phyloP scores from a whole-genome alignment of 2,113 vertebrate genomes.

The Esox niger region DNA sequence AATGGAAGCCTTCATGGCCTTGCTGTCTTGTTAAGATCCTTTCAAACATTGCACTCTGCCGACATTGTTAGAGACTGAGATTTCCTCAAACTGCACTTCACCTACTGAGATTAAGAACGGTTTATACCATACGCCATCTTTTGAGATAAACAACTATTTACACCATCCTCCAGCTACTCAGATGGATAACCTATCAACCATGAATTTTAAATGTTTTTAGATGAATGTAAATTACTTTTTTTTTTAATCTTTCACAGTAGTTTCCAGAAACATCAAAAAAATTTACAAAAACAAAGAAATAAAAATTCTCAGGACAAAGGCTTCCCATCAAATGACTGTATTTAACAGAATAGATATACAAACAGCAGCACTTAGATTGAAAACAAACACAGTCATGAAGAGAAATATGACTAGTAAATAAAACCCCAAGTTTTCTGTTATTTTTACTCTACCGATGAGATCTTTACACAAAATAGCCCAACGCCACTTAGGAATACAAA shows the following conservation, averaged over 20 bases:
- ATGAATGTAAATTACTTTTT: background rate
- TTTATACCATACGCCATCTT: too few relatives aligned
- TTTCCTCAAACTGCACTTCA: too few relatives aligned
- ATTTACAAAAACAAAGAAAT: background rate
- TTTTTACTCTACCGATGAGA: background rate
- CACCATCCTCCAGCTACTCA: too few relatives aligned
- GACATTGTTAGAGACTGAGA: too few relatives aligned
- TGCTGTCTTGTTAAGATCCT: too few relatives aligned
- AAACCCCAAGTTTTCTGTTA: background rate
- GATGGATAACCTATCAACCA: too few relatives aligned
- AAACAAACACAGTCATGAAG: constrained; percentile 38
- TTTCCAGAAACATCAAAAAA: background rate
- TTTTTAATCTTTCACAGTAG: background rate
- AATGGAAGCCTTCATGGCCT: background rate
- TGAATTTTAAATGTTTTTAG: too few relatives aligned
- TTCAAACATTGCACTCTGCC: too few relatives aligned
- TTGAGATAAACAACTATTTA: too few relatives aligned
- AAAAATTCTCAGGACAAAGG: background rate
- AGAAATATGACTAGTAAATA: constrained; percentile 10
- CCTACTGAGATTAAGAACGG: background rate
- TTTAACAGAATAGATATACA: constrained; percentile 45
- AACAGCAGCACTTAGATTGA: constrained; percentile 37
- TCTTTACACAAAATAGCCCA: background rate
- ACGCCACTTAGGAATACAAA: background rate
- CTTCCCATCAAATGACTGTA: constrained; percentile 28